Conservation (phyloP, 1,140 invertebrate species). For the Bombus consobrinus region DNA sequence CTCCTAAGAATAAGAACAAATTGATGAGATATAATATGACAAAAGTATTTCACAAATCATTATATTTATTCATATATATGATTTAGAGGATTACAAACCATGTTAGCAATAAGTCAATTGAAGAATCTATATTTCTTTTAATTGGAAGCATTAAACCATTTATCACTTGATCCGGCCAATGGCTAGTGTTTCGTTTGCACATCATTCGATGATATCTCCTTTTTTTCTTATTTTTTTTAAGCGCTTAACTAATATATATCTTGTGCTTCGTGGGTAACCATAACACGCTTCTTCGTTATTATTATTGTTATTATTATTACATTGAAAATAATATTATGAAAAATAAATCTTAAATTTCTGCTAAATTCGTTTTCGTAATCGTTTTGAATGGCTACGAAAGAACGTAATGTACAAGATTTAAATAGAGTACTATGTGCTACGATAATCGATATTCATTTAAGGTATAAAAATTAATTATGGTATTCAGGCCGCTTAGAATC, state of each 20-base stretch:
- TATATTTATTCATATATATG: conserved; percentile 65
- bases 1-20: background rate
- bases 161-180: conserved; percentile 60
- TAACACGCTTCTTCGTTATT: conserved; percentile 41
- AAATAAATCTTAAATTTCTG: conserved; percentile 45
- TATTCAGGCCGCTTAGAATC: conserved; percentile 45
- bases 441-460: conserved; percentile 10
- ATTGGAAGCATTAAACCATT: conserved; percentile 69
- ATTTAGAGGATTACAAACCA: conserved; percentile 67
- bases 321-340: conserved; percentile 42
- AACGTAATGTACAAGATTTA: conserved; percentile 38
- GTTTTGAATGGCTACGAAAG: background rate
- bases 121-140: conserved; percentile 61
- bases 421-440: conserved; percentile 25
- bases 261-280: conserved; percentile 54
- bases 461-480: conserved; percentile 25
- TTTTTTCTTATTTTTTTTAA: conserved; percentile 38
- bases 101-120: conserved; percentile 55
- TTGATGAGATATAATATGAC: background rate
- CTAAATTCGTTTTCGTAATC: conserved; percentile 34
- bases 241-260: conserved; percentile 58
- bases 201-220: conserved; percentile 55
- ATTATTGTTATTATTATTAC: conserved; percentile 14
- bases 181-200: conserved; percentile 58
- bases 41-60: conserved; percentile 57